Conservation (phyloP, 2,797 vertebrate species). For the Adelosebastes latens region DNA sequence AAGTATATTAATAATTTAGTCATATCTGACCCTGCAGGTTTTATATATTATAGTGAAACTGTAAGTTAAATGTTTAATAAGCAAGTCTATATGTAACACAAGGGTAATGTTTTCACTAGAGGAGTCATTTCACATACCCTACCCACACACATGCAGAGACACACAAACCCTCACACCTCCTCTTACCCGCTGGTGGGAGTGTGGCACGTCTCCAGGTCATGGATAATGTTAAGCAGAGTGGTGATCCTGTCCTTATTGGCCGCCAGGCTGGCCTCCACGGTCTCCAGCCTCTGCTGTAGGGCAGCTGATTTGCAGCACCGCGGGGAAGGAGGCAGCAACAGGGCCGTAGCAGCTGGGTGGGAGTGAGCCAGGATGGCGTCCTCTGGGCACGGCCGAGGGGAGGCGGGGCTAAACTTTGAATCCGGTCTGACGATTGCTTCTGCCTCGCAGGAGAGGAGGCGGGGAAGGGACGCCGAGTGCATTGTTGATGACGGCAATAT, state of each 20-base stretch:
- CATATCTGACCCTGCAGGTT: conserved; percentile 6
- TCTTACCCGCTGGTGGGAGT: conserved; percentile 90
- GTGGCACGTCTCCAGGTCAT: conserved; percentile 93
- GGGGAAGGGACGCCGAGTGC: conserved; percentile 28
- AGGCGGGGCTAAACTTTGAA: conserved; percentile 29
- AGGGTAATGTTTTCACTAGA: background rate
- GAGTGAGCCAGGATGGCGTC: conserved; percentile 64
- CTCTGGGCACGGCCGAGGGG: conserved; percentile 40
- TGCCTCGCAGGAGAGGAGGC: conserved; percentile 27
- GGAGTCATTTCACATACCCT: background rate
- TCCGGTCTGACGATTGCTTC: conserved; percentile 37
- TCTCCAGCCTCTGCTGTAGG: conserved; percentile 90
- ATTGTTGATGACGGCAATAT: conserved; percentile 46
- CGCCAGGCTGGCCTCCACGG: conserved; percentile 91
- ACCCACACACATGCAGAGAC: background rate
- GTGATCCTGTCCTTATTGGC: conserved; percentile 95
- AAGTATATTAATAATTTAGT: conserved; percentile 34
- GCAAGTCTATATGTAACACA: background rate
- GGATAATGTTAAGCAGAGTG: conserved; percentile 95
- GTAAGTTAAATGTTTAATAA: background rate
- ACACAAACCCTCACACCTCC: background rate
- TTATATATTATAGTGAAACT: background rate
- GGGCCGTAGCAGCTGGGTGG: conserved; percentile 69
- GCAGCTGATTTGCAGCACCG: conserved; percentile 73
- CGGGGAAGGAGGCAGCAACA: conserved; percentile 70